A percentile compares a stretch with the other conserved stretches of the same genome.
Conservation (phyloP, 2,888 invertebrate species). For the Tolmerus cingulatus region DNA sequence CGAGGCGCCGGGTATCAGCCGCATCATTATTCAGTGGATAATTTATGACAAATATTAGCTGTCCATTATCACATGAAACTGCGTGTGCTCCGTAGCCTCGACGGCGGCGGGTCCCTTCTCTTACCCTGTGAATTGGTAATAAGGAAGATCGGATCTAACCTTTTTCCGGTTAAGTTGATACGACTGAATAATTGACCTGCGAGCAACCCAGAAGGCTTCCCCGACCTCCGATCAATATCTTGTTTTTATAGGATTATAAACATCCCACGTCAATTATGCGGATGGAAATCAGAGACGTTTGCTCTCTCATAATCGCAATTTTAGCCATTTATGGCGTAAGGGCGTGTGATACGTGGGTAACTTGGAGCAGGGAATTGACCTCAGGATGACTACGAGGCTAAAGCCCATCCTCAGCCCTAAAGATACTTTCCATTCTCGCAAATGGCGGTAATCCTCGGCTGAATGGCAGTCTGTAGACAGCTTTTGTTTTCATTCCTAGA, state of each 20-base stretch:
- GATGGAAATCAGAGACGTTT: conserved; percentile 11
- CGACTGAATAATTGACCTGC: conserved; percentile 26
- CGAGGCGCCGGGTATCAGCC: background rate
- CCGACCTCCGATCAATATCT: conserved; percentile 12
- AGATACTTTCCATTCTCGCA: background rate
- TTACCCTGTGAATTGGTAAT: background rate
- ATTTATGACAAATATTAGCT: conserved; percentile 38
- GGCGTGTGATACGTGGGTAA: background rate
- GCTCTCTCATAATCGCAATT: conserved; percentile 19
- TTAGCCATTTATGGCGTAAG: background rate
- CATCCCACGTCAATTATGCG: conserved; percentile 34
- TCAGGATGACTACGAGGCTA: background rate
- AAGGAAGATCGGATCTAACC: conserved; percentile 18
- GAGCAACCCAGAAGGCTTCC: background rate
- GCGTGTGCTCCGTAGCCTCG: background rate
- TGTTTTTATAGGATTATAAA: conserved; percentile 29
- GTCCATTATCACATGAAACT: conserved; percentile 33
- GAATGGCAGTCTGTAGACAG: background rate
- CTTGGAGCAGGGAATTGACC: background rate
- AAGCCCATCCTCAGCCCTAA: background rate
- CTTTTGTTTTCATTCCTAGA: background rate
- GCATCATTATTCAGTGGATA: conserved; percentile 23
- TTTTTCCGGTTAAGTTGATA: conserved; percentile 33
- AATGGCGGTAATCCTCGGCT: background rate
- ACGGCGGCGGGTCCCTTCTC: background rate